Base-by-base conservation (phyloP, 2,797 vertebrate genomes). In the Oreonectes daqikongensis region DNA sequence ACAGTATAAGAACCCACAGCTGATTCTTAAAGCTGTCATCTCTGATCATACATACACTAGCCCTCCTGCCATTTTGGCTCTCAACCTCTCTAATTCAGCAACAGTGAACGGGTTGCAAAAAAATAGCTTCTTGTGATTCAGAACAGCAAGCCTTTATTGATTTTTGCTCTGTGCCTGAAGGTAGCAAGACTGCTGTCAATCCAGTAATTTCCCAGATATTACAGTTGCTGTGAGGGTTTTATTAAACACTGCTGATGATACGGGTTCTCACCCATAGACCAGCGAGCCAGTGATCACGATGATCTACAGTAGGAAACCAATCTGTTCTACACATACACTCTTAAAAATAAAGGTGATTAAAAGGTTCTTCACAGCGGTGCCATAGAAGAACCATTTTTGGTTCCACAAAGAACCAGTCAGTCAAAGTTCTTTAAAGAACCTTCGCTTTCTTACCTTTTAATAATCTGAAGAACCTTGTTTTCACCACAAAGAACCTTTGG, bases 1-100 rank as follows among this genome's bases (percentile, higher is more conserved):
- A 18, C 44, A 17, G 15, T 55, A 42, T 42, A 14, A 55, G 46
- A 61, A 32, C 55, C 44, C 74, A 42, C 18, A 65, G 52, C 71
- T 66, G 64, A 28, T 63, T 69, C 67, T 68, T 75, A 68, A 61
- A 68, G 46, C 77, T 71, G 67, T 61, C 78, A 79, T 67, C 52
- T 79, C 35, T 79, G 63, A 69, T 50, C 68, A 72, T 59, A 66
- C 26, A 63, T 22, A 20, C 59, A 69, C 57, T 40, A 0, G 8
- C 60, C 44, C 46, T 52, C 32, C 0, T 74, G 46, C 20, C 60
- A 65, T 74, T 72, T 53, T 65, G 32, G 30, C 44, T n/a, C 40
- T 15, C 48, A 28, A 10, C 53, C 40, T 30, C 28, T 68, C 3
- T 67, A 67, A 67, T 52, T 44, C 72, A 67, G 38, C 64, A 68